Evolutionary conservation across 1,140 invertebrate genomes (phyloP), one percentile per base, ranked within the genome.

Genomic region (Agraylea sexmaculata): DNA sequence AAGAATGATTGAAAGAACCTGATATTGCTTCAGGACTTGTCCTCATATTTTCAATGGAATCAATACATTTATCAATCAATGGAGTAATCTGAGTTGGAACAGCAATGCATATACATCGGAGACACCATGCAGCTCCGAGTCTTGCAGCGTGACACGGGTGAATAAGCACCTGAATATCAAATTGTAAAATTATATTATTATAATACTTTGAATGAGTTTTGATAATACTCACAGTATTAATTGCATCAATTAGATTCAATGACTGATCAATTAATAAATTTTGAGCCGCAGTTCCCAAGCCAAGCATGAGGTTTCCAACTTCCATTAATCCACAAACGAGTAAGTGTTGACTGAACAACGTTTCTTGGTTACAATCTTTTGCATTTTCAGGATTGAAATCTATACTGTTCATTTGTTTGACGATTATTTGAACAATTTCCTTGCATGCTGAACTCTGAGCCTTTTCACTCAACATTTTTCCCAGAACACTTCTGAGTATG

Each of bases 381-480:
- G 84, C 84, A 57, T 89, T 89, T 62, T 89, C 86, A 2, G 85
- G 83, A 63, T 83, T 87, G 46, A 87, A 87, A 62, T 89, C 86
- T 49, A 92, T 90, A 13, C 80, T 83, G 67, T 90, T 93, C 83
- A 95, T 93, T 60, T 96, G 87, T 54, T 92, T 91, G 10, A 87
- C 74, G 36, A 99, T 80, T 38, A 95, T 79, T 43, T 84, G 78
- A 49, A 90, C 82, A 27, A 99, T 83, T 61, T 97, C 91, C 60
- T 94, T 93, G 50, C 88, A 89, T 5, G 93, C 94, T 5, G 84
- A 83, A 27, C 88, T 80, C 66, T 99, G 95, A 31, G 92, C 90
- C 54, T 94, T 94, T 68, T 99, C 95, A 0, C 90, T 84, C 1
- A 99, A 71, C 71, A 97, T 80, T 57, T 86, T 83, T 4, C 94